Evolutionary conservation across 2,888 invertebrate genomes (phyloP).

Genomic region (Drosophila mulleri): DNA sequence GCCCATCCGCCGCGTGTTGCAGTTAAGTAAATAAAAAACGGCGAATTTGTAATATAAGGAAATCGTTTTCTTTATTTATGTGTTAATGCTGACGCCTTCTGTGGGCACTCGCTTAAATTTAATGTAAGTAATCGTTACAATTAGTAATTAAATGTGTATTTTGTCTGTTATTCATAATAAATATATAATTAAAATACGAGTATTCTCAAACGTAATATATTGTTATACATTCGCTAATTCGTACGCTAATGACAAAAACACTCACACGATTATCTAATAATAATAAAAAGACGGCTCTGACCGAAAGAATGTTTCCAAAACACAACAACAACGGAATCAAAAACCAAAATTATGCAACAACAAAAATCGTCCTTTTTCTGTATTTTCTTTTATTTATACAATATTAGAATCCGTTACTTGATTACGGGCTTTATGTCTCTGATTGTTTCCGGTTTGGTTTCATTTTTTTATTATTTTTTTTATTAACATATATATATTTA

Average conservation of each 20-base stretch:
- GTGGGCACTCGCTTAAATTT: constrained; percentile 52
- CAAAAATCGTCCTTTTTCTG: constrained; percentile 6
- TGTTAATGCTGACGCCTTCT: constrained; percentile 37
- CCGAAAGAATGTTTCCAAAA: constrained; percentile 4
- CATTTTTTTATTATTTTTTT: background rate
- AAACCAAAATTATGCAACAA: background rate
- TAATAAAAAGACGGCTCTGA: constrained; percentile 4
- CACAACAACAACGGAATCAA: background rate
- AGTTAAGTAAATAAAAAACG: background rate
- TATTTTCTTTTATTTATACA: constrained; percentile 7
- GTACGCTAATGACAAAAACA: constrained; percentile 52
- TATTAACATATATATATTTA: background rate
- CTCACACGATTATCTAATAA: constrained; percentile 27
- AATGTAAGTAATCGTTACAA: constrained; percentile 67
- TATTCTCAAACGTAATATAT: constrained; percentile 61
- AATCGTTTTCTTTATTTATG: constrained; percentile 72
- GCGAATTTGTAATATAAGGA: constrained; percentile 60
- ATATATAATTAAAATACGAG: constrained; percentile 50
- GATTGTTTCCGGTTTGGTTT: background rate
- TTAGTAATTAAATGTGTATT: constrained; percentile 55
- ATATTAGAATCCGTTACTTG: constrained; percentile 1
- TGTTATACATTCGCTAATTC: constrained; percentile 38
- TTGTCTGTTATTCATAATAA: constrained; percentile 44
- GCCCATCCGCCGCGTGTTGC: background rate
- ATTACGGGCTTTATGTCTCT: background rate